Base-by-base conservation (phyloP, 2,797 vertebrate species). In the Pangasius larnaudii region DNA sequence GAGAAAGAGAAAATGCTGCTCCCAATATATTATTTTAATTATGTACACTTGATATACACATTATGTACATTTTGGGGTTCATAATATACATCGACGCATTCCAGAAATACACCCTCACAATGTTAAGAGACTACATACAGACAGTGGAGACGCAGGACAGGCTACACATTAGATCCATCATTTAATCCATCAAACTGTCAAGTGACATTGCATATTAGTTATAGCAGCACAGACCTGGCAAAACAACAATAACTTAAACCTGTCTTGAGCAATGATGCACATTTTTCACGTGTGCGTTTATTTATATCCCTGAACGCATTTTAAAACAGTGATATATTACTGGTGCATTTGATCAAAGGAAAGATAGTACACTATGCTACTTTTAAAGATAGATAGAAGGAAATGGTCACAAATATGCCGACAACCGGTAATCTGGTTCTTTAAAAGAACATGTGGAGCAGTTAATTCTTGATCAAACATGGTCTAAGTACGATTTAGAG, bases 21-120 rank as follows among this genome's bases (percentile, higher is more conserved):
- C 87, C 89, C 58, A 69, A 53, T 69, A 88, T 91, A 89, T 91
- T 92, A 71, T 91, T 96, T 96, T 95, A 94, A 95, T 96, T 96
- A 95, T 97, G 91, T 96, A 96, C 96, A 97, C 84, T 89, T 91
- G 93, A 94, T 96, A 95, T 96, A 95, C 95, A 96, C 91, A 89
- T 95, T 89, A 93, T 96, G 89, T 96, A 96, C 95, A 96, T 84
- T 91, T 84, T 88, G 89, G 85, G 87, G 81, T 90, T 75, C 84
- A 92, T 93, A 91, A 94, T 92, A 94, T 93, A 94, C 93, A 93
- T 59, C 51, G 92, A 95, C 94, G 94, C 95, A 95, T 96, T 96
- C 94, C 94, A 94, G 88, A 91, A 94, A 88, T 91, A 94, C 92
- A 95, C 84, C 90, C 94, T 94, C 19, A 63, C 80, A 93, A 91